Base-by-base conservation (phyloP, 2,113 vertebrate species). In the Mesitornis unicolor region DNA sequence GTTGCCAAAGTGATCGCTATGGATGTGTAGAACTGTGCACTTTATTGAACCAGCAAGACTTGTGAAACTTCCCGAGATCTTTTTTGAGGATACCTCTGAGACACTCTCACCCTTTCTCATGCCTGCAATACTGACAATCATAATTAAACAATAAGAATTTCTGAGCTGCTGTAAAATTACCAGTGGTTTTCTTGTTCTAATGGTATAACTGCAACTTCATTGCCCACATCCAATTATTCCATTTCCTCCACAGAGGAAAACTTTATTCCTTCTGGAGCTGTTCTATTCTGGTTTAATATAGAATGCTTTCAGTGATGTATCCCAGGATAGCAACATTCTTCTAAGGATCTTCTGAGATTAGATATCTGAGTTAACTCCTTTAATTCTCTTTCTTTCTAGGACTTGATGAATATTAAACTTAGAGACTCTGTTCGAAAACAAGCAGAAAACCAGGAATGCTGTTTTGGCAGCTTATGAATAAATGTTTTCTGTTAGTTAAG, bases 211-310 rank as follows among this genome's bases (percentile, higher is more conserved):
- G 90, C 63, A 75, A 26, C 51, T 91, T 92, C 57, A 45, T 82
- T 91, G 64, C 89, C 43, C 40, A 7, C 61, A 71, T 87, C 53
- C 69, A 95, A 82, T 96, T 95, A 92, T 29, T 84, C 64, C 2
- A 1, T 84, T 92, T 80, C 56, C 36, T 83, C 47, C 69, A 68
- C 48, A 64, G 65, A 96, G 74, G 73, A 78, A 71, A 90, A 20
- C 47, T 82, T 70, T 71, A 48, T 91, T 93, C 69, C 87, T 95
- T 96, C 38, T 87, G 81, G 45, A 77, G 77, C 63, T 86, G 16
- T 87, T 90, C 51, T 90, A 0, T 81, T 90, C 68, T 85, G 57
- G 25, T 89, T 96, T 93, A 95, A 96, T 89, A 91, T 33, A 82
- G 65, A 84, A 87, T 61, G 26, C 53, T 82, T 85, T 51, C 45